Percentiles rank a stretch among this genome's conserved stretches.
Conservation (phyloP, 2,113 vertebrate genomes). For the Dromiciops gliroides region DNA sequence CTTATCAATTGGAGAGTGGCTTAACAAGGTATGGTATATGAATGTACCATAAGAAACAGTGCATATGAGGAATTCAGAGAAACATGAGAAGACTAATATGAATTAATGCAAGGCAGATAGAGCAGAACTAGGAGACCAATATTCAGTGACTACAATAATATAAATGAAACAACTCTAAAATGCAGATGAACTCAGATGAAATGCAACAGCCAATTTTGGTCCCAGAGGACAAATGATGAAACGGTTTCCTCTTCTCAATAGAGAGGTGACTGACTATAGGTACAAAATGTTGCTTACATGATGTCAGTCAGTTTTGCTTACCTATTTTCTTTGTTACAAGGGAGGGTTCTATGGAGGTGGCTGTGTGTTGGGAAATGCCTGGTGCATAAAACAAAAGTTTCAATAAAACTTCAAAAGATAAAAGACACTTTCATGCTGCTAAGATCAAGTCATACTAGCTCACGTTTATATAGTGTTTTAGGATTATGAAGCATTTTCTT, state of each 20-base stretch:
- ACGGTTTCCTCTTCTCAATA: not conserved
- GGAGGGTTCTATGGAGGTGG: not conserved
- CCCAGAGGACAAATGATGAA: not conserved
- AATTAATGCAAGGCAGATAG: not conserved
- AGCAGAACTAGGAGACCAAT: not conserved
- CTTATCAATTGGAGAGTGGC: not conserved
- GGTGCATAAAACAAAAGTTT: not conserved
- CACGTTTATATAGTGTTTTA: not conserved
- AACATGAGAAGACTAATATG: not conserved
- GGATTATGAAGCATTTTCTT: not conserved
- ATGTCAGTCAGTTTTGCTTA: not conserved
- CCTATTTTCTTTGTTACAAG: not conserved
- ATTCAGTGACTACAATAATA: not conserved
- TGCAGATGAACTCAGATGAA: not conserved
- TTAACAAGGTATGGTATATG: not conserved
- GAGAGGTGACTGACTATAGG: not conserved
- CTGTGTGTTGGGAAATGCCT: not conserved
- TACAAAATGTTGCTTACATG: not conserved
- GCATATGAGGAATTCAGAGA: not conserved
- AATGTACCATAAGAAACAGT: not conserved
- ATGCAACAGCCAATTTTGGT: not conserved
- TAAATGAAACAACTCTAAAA: not conserved
- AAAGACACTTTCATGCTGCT: not conserved
- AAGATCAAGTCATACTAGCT: not conserved
- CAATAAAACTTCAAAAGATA: not conserved